Evolutionary conservation across 2,888 invertebrate genomes (phyloP), one percentile per base, ranked within the genome.

Genomic region (Himalopsyche anomala): DNA sequence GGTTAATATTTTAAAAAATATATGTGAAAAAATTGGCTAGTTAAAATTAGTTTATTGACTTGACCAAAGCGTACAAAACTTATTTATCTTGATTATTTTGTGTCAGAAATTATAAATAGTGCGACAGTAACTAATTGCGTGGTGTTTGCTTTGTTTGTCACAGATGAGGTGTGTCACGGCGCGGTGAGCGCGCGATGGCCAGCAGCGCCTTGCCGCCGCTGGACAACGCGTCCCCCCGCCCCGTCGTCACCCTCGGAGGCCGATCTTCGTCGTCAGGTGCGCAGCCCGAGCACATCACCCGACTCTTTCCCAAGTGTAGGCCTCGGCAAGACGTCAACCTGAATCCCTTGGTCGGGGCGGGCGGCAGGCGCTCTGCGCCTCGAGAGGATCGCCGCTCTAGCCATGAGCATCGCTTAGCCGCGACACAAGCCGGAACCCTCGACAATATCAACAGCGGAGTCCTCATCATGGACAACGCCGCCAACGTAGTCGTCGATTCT

Each of bases 231-330:
- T 84, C 87, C 81, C 80, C 81, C 91, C 91, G 90, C 91, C 91
- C 91, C 91, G 91, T 89, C 91, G 92, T 92, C 45, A 74, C 86
- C 54, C 56, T 82, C 42, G 84, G 84, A 86, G 91, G 92, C 91
- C 91, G 92, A 92, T 91, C 92, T 28, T 83, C 87, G 92, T 94
- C 91, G 92, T 92, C 91, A 93, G 74, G 74, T 5, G 74, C 74
- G 12, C 74, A 92, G 91, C 93, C 93, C 92, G 96, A 96, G 94
- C 95, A 96, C 93, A 96, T 97, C 93, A 96, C 96, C 91, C 94
- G 96, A 91, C 94, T 97, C 90, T 97, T 97, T 93, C 97, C 97
- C 90, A 97, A 97, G 95, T 97, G 97, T 93, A 95, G 96, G 90
- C 97, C 96, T 89, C 94, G 95, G 90, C 92, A 92, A 90, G 94